These are phyloP conservation scores for Acipenser oxyrinchus DNA, from an alignment of 2,797 vertebrate species.

Conservation along the genomic window DNA sequence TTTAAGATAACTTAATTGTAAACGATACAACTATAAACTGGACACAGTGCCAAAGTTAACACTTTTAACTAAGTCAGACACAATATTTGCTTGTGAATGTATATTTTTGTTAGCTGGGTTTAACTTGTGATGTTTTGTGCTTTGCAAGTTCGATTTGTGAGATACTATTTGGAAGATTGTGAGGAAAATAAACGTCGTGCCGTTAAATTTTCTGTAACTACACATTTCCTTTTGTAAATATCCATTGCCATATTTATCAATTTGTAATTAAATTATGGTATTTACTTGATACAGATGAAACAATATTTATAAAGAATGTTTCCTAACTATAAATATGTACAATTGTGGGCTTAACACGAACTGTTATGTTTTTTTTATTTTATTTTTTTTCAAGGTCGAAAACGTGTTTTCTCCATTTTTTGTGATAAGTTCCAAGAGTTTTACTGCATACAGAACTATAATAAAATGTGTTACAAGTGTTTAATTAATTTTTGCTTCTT, in stretches of 20 bases:
- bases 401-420: slow-evolving; percentile 95
- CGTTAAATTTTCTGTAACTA: slow-evolving; percentile 76
- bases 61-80: slow-evolving; percentile 70
- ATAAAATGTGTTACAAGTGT: slow-evolving; percentile 99
- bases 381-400: slow-evolving; percentile 98
- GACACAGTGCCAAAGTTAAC: slow-evolving; percentile 97
- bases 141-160: slow-evolving; percentile 96
- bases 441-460: slow-evolving; percentile 99
- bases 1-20: slow-evolving; percentile 94
- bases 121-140: slow-evolving; percentile 97
- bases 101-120: slow-evolving; percentile 96
- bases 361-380: slow-evolving; percentile 85
- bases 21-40: slow-evolving; percentile 89
- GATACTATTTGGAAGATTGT: slow-evolving; percentile 92
- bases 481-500: slow-evolving; percentile 40
- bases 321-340: slow-evolving; percentile 99
- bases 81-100: slow-evolving; percentile 96
- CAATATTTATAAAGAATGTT: slow-evolving; percentile 99
- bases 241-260: slow-evolving; percentile 99
- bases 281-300: slow-evolving; percentile 99
- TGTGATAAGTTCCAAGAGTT: slow-evolving; percentile 92
- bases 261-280: slow-evolving; percentile 99
- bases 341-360: slow-evolving; percentile 90
- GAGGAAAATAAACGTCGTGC: slow-evolving; percentile 87
- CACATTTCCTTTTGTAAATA: slow-evolving; percentile 95